phyloP scores from a whole-genome alignment of 1,140 invertebrate genomes.

The Nomia melanderi region DNA sequence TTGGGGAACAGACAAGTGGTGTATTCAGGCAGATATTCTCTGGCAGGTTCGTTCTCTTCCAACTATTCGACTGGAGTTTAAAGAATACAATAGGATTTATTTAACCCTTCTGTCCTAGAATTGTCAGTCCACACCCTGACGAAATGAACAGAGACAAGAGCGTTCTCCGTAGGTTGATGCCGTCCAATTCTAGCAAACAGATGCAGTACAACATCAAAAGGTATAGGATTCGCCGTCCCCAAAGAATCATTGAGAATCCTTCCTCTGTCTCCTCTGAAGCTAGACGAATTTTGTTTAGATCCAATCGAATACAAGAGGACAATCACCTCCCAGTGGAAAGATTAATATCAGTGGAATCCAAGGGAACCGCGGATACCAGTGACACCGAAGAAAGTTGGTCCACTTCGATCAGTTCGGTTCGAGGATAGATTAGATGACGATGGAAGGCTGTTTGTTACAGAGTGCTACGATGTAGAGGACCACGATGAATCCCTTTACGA shows the following conservation, averaged over 20 bases:
- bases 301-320: constrained; percentile 42
- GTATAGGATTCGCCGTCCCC: not conserved
- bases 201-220: constrained; percentile 6
- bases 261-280: not conserved
- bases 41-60: constrained; percentile 46
- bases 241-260: not conserved
- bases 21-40: constrained; percentile 67
- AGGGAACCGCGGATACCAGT: constrained; percentile 75
- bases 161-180: constrained; percentile 58
- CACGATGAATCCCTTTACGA: constrained; percentile 16
- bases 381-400: constrained; percentile 78
- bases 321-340: constrained; percentile 64
- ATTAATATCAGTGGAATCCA: constrained; percentile 77
- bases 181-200: constrained; percentile 47
- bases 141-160: constrained; percentile 52
- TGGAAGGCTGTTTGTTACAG: not conserved
- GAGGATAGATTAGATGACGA: not conserved
- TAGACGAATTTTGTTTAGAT: not conserved
- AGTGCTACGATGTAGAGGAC: not conserved
- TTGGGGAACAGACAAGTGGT: constrained; percentile 58
- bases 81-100: too few relatives aligned
- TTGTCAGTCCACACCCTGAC: constrained; percentile 47
- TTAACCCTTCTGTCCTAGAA: not conserved
- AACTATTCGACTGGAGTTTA: too few relatives aligned
- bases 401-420: too few relatives aligned